These are phyloP conservation scores for Diaperis boleti DNA, from an alignment of 2,888 invertebrate species.

Conservation along the genomic window DNA sequence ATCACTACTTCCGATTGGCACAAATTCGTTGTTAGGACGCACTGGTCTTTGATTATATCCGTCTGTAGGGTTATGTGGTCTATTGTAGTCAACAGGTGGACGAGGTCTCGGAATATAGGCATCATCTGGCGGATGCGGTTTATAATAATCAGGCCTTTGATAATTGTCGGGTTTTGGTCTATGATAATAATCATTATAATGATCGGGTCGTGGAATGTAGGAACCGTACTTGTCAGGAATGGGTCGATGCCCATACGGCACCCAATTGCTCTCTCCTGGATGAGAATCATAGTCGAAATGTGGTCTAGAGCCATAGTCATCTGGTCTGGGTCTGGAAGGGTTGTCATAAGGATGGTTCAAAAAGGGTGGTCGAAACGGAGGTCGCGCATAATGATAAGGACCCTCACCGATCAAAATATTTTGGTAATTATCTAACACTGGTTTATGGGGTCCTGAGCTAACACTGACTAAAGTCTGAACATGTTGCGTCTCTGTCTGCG, in stretches of 20 bases:
- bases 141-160: conserved; percentile 29
- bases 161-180: conserved; percentile 27
- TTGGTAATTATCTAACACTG: conserved; percentile 53
- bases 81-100: conserved; percentile 4
- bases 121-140: conserved; percentile 1
- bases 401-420: conserved; percentile 53
- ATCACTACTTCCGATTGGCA: conserved; percentile 6
- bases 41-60: conserved; percentile 21
- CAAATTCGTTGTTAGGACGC: conserved; percentile 24
- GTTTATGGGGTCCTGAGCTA: conserved; percentile 53
- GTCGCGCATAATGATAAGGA: conserved; percentile 34
- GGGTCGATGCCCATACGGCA: conserved; percentile 36
- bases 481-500: conserved; percentile 45
- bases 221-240: conserved; percentile 41
- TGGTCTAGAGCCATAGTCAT: conserved; percentile 33
- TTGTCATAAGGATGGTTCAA: conserved; percentile 47
- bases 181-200: conserved; percentile 15
- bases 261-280: conserved; percentile 11
- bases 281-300: conserved; percentile 22
- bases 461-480: conserved; percentile 56
- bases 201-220: conserved; percentile 27
- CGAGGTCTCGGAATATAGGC: conserved; percentile 6
- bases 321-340: conserved; percentile 41
- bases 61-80: background rate
- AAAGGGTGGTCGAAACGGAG: conserved; percentile 45